These are phyloP conservation scores for Polylopha cassiicola DNA, from an alignment of 2,888 invertebrate species.

Conservation along the genomic window DNA sequence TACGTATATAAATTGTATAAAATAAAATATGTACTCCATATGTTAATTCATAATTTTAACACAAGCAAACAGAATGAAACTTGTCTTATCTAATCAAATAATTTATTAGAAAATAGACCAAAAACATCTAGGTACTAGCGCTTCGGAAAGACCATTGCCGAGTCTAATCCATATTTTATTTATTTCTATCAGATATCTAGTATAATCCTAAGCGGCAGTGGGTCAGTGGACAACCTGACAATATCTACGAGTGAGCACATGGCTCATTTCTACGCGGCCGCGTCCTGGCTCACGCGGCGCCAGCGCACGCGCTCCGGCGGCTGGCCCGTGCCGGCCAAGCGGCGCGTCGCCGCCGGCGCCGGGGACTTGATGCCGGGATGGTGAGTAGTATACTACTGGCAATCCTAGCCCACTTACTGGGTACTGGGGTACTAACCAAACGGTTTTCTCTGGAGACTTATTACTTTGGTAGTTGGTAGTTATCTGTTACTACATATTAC, in stretches of 20 bases:
- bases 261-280: constrained; percentile 93
- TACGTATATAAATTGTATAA: too few relatives aligned
- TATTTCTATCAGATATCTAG: constrained; percentile 72
- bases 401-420: not conserved
- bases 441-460: too few relatives aligned
- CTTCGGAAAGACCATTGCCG: not conserved
- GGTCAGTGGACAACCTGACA: constrained; percentile 86
- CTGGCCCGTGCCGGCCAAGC: constrained; percentile 93
- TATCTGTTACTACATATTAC: too few relatives aligned
- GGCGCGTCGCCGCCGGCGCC: constrained; percentile 85
- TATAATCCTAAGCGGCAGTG: constrained; percentile 83
- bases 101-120: too few relatives aligned
- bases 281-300: constrained; percentile 92
- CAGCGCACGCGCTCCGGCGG: constrained; percentile 93
- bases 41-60: too few relatives aligned
- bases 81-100: too few relatives aligned
- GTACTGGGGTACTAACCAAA: not conserved
- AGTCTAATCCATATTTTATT: not conserved
- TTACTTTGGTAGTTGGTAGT: too few relatives aligned
- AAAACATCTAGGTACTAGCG: too few relatives aligned
- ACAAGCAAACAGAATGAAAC: too few relatives aligned
- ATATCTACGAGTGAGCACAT: constrained; percentile 90
- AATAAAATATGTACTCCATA: too few relatives aligned
- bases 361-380: constrained; percentile 90
- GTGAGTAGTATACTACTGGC: constrained; percentile 54